Conservation (phyloP, 2,888 invertebrate species). For the Phania funesta region DNA sequence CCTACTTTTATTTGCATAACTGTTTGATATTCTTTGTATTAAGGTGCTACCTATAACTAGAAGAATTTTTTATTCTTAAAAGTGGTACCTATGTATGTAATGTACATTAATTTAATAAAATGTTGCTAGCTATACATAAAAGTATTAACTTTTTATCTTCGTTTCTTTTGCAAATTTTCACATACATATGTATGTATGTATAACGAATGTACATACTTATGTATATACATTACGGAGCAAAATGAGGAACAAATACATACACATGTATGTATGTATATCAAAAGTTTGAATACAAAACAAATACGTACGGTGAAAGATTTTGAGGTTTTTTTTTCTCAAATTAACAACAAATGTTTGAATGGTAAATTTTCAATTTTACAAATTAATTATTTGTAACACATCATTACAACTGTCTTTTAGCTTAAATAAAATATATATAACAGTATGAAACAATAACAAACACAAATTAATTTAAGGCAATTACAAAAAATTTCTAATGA, state of each 20-base stretch:
- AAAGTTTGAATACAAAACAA: too few species aligned
- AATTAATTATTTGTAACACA: background rate
- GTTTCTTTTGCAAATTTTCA: conserved; percentile 16
- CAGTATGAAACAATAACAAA: conserved; percentile 20
- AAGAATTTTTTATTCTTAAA: background rate
- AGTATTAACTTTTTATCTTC: background rate
- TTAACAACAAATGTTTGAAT: background rate
- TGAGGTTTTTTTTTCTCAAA: too few species aligned
- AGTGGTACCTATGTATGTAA: background rate
- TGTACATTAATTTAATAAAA: conserved; percentile 56
- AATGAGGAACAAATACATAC: background rate
- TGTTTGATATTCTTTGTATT: too few species aligned
- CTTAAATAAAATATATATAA: conserved; percentile 28
- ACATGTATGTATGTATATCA: background rate
- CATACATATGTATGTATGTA: background rate
- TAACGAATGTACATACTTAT: background rate
- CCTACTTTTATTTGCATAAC: too few species aligned
- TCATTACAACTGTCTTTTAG: conserved; percentile 17
- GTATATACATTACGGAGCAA: background rate
- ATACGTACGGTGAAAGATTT: too few species aligned
- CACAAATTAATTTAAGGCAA: conserved; percentile 18
- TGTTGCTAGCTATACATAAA: conserved; percentile 79
- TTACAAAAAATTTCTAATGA: conserved; percentile 15
- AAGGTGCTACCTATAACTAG: background rate
- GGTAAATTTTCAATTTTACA: background rate